phyloP scores from a whole-genome alignment of 2,888 invertebrate genomes.

The Chaetogeoica ovagalla region DNA sequence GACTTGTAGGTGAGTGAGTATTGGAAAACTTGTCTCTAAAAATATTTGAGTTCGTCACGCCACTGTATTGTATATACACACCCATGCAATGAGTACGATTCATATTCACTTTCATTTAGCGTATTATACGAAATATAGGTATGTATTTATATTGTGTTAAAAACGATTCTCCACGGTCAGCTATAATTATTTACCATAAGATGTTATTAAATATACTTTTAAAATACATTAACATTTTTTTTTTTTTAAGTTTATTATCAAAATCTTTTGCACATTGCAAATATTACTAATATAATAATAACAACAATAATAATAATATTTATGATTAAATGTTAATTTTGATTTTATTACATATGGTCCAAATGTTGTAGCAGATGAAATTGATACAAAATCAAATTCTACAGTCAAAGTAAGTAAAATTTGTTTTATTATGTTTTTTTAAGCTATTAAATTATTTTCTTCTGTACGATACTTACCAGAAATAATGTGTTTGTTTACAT shows the following conservation, averaged over 20 bases:
- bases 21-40: too few relatives aligned
- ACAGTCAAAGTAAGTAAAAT: slow-evolving; percentile 22
- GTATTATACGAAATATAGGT: too few relatives aligned
- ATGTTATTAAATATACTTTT: background rate
- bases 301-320: background rate
- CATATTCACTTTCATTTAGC: too few relatives aligned
- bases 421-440: background rate
- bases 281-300: background rate
- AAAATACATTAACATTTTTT: background rate
- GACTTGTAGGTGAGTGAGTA: too few relatives aligned
- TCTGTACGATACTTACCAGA: background rate
- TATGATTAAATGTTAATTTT: background rate
- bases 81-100: too few relatives aligned
- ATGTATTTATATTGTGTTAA: too few relatives aligned
- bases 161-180: too few relatives aligned
- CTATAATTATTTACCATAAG: too few relatives aligned
- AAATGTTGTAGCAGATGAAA: slow-evolving; percentile 41
- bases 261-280: background rate
- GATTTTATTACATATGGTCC: slow-evolving; percentile 24
- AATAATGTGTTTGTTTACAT: background rate
- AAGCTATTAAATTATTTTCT: background rate
- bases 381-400: slow-evolving; percentile 7
- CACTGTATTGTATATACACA: too few relatives aligned
- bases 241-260: background rate
- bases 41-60: too few relatives aligned